Base-by-base conservation (phyloP, 2,888 invertebrate genomes). In the Aleiodes testaceus region DNA sequence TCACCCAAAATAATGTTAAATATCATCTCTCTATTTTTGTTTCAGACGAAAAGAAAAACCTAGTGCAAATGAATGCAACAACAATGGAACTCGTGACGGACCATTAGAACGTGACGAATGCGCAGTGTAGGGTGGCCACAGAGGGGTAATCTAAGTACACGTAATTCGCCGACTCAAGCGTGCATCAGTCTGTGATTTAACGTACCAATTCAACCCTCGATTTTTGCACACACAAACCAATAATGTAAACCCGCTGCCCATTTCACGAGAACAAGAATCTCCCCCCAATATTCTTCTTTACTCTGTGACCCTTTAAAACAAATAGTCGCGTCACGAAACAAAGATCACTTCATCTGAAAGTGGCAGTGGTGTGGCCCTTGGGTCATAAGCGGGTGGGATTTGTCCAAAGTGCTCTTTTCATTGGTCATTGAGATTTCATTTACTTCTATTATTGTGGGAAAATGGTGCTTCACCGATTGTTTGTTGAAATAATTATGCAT, bases 171-270 rank as follows among this genome's bases (percentile, higher is more conserved):
- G 64, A 67, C 26, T 30, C 42, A 42, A 72, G 68, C 61, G 70
- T 66, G 70, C 70, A 76, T 76, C 72, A 70, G 73, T 64, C 16
- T 72, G 61, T 72, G 73, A 72, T 76, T 74, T 66, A 69, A 52
- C 72, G 73, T 79, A 75, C 36, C 36, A 20, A 59, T 42, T 59
- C 59, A 59, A 36, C 36, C 59, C 59, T 18, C 59, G 26, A 59
- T 59, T 59, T 42, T 59, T 68, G 49, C 75, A 18, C 59, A 59
- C 59, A 36, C 59, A 59, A 59, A 59, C 76, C 78, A 78, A 80
- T 79, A 59, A 78, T 79, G 78, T 79, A 80, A 83, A 84, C 81
- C 79, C 85, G 82, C 79, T 85, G 85, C 82, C 83, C 84, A 85
- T 85, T 85, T 85, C 72, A 83, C 42, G 14, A 79, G 82, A 80